Evolutionary conservation across 1,140 invertebrate genomes (phyloP).

Genomic region (Dendrolimus kikuchii): DNA sequence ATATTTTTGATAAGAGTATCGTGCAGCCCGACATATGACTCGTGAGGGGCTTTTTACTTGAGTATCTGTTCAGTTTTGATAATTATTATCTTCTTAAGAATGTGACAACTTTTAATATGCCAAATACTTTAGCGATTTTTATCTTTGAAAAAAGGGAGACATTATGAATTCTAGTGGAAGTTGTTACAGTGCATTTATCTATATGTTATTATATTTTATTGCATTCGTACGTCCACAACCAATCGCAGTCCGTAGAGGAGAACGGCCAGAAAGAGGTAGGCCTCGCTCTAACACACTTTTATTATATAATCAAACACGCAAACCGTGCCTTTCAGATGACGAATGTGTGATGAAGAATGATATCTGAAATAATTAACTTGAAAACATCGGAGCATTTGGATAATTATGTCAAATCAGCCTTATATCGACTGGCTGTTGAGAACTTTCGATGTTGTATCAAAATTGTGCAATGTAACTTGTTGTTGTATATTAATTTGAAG

Average conservation of each 20-base stretch:
- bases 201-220: conserved; percentile 71
- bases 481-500: conserved; percentile 12
- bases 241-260: conserved; percentile 71
- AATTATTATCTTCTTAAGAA: conserved; percentile 49
- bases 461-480: conserved; percentile 3
- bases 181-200: conserved; percentile 69
- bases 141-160: conserved; percentile 41
- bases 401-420: too few species aligned
- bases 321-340: conserved; percentile 11
- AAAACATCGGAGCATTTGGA: too few species aligned
- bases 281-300: conserved; percentile 25
- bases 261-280: conserved; percentile 69
- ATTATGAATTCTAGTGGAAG: conserved; percentile 57
- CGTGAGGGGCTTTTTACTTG: conserved; percentile 61
- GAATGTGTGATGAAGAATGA: conserved; percentile 32
- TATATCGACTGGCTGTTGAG: too few species aligned
- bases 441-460: too few species aligned
- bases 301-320: neutral
- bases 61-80: conserved; percentile 49
- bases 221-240: conserved; percentile 70
- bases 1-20: conserved; percentile 61
- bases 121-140: conserved; percentile 49
- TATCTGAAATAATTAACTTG: neutral
- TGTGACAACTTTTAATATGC: conserved; percentile 53
- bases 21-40: conserved; percentile 55